Evolutionary conservation across 2,113 vertebrate genomes (phyloP).

Genomic region (Actinemys pallida): DNA sequence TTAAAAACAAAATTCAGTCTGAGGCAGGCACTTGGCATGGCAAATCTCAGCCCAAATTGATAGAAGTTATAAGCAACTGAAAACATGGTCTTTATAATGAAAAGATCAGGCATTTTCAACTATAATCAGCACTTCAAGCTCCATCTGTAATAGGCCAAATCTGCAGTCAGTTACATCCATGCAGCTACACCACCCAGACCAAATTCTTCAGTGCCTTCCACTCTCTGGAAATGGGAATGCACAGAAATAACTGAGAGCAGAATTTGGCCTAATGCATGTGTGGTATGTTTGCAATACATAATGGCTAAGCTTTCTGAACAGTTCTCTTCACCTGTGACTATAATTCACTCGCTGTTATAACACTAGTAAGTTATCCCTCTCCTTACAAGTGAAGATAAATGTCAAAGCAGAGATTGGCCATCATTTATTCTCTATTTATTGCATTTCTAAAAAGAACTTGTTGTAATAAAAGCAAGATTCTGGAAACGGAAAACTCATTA

Average conservation of each 20-base stretch:
- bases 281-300: background rate
- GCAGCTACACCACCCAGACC: background rate
- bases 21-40: background rate
- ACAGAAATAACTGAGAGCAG: background rate
- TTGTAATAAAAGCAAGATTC: constrained; percentile 11
- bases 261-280: background rate
- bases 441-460: constrained; percentile 21
- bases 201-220: background rate
- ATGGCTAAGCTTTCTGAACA: background rate
- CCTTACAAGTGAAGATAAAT: background rate
- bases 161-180: background rate
- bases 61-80: background rate
- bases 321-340: background rate
- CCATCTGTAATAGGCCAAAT: background rate
- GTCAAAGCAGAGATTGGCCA: background rate
- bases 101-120: background rate
- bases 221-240: background rate
- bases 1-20: background rate
- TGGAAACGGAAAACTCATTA: constrained; percentile 47
- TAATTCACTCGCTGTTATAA: background rate
- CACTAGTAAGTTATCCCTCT: background rate
- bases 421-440: background rate
- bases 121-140: background rate
- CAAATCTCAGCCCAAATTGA: background rate
- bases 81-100: background rate